Conservation (phyloP, 2,888 invertebrate genomes). For the Oxystoma pomonae region DNA sequence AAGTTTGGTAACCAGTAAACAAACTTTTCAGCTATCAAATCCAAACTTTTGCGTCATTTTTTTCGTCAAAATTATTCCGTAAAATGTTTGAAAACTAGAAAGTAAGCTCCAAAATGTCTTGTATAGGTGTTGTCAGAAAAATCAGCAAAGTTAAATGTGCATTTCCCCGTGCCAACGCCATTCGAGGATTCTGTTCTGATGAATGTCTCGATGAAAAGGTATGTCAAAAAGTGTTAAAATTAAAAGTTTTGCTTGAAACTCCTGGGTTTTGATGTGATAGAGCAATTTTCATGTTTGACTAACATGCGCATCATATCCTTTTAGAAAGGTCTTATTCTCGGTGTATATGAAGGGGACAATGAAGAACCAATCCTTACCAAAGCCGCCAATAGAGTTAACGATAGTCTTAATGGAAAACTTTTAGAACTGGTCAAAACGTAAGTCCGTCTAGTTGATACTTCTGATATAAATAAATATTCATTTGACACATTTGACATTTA, state of each 20-base stretch:
- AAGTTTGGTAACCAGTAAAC: slow-evolving; percentile 22
- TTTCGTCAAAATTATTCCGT: slow-evolving; percentile 26
- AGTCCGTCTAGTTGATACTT: slow-evolving; percentile 32
- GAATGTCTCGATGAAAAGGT: slow-evolving; percentile 24
- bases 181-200: slow-evolving; percentile 20
- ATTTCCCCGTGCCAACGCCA: slow-evolving; percentile 13
- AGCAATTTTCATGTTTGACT: neutral
- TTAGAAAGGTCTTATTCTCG: slow-evolving; percentile 56
- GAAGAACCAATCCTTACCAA: slow-evolving; percentile 50
- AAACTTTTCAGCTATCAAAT: slow-evolving; percentile 3
- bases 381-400: slow-evolving; percentile 51
- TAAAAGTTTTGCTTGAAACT: neutral
- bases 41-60: slow-evolving; percentile 3
- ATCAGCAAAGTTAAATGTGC: slow-evolving; percentile 11
- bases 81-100: slow-evolving; percentile 19
- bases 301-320: slow-evolving; percentile 4
- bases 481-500: too few species aligned
- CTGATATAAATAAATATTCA: too few species aligned
- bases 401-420: slow-evolving; percentile 52
- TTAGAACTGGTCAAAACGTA: slow-evolving; percentile 51
- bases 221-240: slow-evolving; percentile 1
- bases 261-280: neutral
- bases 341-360: slow-evolving; percentile 50
- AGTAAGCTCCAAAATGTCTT: slow-evolving; percentile 19
- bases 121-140: slow-evolving; percentile 17